Conservation (phyloP, 37 sponge, comb jelly and placozoan genomes). For the Lycopodina hypogea region DNA sequence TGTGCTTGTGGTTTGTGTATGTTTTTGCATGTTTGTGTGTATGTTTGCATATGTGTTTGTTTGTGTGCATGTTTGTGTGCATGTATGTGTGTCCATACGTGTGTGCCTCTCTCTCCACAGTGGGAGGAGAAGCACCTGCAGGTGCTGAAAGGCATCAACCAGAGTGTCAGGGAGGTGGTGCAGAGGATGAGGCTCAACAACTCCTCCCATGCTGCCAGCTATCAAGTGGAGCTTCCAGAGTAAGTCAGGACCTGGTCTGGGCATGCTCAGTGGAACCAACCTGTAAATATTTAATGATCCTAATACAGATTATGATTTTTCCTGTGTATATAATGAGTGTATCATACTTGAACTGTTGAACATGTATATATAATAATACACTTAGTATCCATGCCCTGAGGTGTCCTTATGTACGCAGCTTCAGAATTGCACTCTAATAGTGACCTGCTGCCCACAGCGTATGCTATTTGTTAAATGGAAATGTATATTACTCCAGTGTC, state of each 20-base stretch:
- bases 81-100: not conserved
- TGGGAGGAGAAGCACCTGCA: conserved; percentile 7
- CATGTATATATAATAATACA: not conserved
- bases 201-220: not conserved
- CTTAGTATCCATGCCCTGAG: not conserved
- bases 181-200: not conserved
- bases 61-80: not conserved
- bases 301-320: too few species aligned
- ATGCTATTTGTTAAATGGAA: too few species aligned
- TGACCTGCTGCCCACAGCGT: too few species aligned
- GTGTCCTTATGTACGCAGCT: too few species aligned
- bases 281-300: too few species aligned
- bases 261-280: too few species aligned
- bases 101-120: not conserved
- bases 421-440: too few species aligned
- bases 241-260: too few species aligned
- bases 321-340: not conserved
- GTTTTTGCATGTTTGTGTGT: too few species aligned
- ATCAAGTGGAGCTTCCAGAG: conserved; percentile 11
- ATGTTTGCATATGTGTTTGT: not conserved
- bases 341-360: not conserved
- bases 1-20: too few species aligned
- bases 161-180: not conserved
- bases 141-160: conserved; percentile 11
- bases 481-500: too few species aligned